Base-by-base conservation (phyloP, 2,797 vertebrate genomes). In the Gobio occitaniae region DNA sequence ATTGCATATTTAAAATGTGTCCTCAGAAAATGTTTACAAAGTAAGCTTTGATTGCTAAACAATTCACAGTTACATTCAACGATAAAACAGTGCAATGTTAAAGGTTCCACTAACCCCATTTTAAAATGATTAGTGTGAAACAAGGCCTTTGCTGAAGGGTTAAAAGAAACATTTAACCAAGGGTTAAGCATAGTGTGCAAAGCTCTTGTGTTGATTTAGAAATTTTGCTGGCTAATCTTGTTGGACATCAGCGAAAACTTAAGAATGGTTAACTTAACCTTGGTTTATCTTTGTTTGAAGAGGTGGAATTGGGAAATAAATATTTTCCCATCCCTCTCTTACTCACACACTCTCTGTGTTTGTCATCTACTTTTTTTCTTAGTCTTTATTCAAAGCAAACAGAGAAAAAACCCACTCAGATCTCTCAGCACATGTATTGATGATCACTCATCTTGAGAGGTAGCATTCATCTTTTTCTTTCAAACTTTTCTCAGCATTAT, bases 401-500 rank as follows among this genome's bases (percentile, higher is more conserved):
- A 29, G 41, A 19, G 9, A 25, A 78, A 47, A 44, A 50, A 63
- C 13, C 5, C 77, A 66, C 59, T 19, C 59, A 36, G 10, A 66
- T 66, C 78, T 50, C 59, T 41, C 2, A 50, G 41, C 29, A 80
- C 63, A 38, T 32, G 61, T 19, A 21, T 65, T 47, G 63, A 68
- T 80, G 44, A 66, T 80, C 63, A 36, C 17, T 68, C 44, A 68
- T 50, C 19, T 16, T 80, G 29, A 68, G 44, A 80, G 29, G 47
- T 47, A 38, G 63, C n/a, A 47, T 78, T 78, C 77, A 48, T 78
- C 44, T 66, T 76, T 84, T 76, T 52, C 32, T 83, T 63, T 74
- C 41, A 63, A 29, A 47, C 54, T 63, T 56, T 83, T 56, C 72
- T 25, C 38, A 63, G 38, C 56, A 63, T 47, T 80, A 59, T 78